Percentiles rank a stretch among this genome's conserved stretches.
phyloP scores from a whole-genome alignment of 2,888 invertebrate genomes.

The Caenorhabditis sp. region DNA sequence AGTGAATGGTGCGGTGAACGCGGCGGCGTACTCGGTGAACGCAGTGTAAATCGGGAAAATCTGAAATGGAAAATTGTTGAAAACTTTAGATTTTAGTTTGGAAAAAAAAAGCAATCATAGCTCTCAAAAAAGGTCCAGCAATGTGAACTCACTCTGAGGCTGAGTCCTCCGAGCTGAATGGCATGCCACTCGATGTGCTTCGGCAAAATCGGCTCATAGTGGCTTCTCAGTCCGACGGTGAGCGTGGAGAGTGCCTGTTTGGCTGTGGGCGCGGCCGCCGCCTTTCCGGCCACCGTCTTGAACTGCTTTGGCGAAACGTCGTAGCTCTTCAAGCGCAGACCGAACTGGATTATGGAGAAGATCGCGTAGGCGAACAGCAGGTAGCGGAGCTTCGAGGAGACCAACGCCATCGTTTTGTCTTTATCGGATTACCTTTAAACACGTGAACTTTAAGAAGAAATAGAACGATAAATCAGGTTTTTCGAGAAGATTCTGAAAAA shows the following conservation, averaged over 20 bases:
- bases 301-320: slow-evolving; percentile 75
- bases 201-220: slow-evolving; percentile 30
- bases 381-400: slow-evolving; percentile 69
- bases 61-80: slow-evolving; percentile 11
- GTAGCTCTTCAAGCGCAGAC: slow-evolving; percentile 70
- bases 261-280: slow-evolving; percentile 48
- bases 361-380: slow-evolving; percentile 60
- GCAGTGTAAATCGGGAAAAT: slow-evolving; percentile 63
- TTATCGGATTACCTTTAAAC: slow-evolving; percentile 25
- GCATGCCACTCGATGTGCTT: slow-evolving; percentile 47
- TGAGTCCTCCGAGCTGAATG: slow-evolving; percentile 49
- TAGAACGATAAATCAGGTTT: background rate
- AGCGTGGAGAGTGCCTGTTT: slow-evolving; percentile 25
- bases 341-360: slow-evolving; percentile 59
- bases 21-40: slow-evolving; percentile 74
- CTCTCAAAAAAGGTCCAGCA: too few species aligned
- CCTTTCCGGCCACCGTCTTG: slow-evolving; percentile 67
- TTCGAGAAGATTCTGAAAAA: background rate
- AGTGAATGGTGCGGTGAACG: slow-evolving; percentile 68
- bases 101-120: too few species aligned
- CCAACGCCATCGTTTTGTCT: slow-evolving; percentile 65
- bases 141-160: slow-evolving; percentile 20
- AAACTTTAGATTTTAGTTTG: too few species aligned
- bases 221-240: slow-evolving; percentile 19
- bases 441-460: background rate